Conservation (phyloP, 1,140 invertebrate genomes). For the Saccostrea echinata region DNA sequence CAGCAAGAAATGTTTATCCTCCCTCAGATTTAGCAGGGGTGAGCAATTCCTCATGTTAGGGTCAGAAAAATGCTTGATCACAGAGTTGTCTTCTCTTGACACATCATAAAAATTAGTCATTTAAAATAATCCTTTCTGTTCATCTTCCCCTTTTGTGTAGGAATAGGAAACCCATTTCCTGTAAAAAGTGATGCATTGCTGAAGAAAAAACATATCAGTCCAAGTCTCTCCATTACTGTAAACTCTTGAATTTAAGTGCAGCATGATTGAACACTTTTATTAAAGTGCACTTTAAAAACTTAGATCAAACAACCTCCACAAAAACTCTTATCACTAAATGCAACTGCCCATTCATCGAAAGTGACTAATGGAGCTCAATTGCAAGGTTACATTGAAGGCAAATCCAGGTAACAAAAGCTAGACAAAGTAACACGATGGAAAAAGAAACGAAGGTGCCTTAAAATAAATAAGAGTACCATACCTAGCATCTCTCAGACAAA, state of each 20-base stretch:
- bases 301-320: background rate
- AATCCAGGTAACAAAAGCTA: slow-evolving; percentile 11
- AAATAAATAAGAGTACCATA: background rate
- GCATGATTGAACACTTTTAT: background rate
- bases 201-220: background rate
- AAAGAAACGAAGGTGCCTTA: background rate
- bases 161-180: background rate
- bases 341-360: background rate
- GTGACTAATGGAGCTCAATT: slow-evolving; percentile 1
- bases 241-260: background rate
- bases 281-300: slow-evolving; percentile 4
- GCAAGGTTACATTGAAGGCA: background rate
- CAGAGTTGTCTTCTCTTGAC: background rate
- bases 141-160: background rate
- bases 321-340: background rate
- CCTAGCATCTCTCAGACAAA: background rate
- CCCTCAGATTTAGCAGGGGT: too few relatives aligned
- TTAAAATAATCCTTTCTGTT: background rate
- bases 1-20: too few relatives aligned
- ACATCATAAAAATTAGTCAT: background rate
- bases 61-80: too few relatives aligned
- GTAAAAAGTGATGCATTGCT: background rate
- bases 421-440: background rate
- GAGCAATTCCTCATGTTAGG: too few relatives aligned
- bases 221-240: background rate